Evolutionary conservation across 2,888 invertebrate genomes (phyloP).

Genomic region (Malthinus seriepunctatus): DNA sequence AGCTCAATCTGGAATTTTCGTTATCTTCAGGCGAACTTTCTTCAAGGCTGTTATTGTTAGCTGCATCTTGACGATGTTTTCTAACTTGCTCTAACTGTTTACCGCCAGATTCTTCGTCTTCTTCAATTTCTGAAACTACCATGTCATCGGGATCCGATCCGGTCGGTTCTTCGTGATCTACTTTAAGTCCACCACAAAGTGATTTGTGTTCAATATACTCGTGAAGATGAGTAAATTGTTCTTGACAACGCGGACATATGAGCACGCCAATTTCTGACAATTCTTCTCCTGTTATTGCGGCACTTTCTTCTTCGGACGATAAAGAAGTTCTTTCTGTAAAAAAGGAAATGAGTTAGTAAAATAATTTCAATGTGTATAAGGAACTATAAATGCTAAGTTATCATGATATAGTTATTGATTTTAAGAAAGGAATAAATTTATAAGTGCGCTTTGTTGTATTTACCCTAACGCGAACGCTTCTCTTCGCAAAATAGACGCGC

Average conservation of each 20-base stretch:
- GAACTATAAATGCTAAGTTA: too few relatives aligned
- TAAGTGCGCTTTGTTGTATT: too few relatives aligned
- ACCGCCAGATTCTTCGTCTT: conserved; percentile 64
- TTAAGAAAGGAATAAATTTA: too few relatives aligned
- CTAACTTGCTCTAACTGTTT: conserved; percentile 71
- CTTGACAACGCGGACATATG: conserved; percentile 68
- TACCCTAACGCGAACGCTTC: too few relatives aligned
- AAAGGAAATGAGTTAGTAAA: conserved; percentile 21
- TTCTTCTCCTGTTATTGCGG: conserved; percentile 36
- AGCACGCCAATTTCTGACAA: conserved; percentile 52
- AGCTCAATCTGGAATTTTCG: conserved; percentile 56
- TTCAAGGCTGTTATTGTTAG: conserved; percentile 71
- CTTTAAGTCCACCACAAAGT: conserved; percentile 65
- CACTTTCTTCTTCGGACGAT: conserved; percentile 27
- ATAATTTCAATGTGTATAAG: background rate
- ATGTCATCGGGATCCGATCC: conserved; percentile 75
- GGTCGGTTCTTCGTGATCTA: conserved; percentile 66
- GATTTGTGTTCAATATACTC: conserved; percentile 67
- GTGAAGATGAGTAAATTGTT: conserved; percentile 65
- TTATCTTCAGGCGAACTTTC: conserved; percentile 61
- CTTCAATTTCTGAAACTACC: conserved; percentile 71
- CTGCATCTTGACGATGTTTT: conserved; percentile 75
- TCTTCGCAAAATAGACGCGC: too few relatives aligned
- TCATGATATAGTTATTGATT: too few relatives aligned
- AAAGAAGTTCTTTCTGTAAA: conserved; percentile 37